Base-by-base conservation (phyloP, 2,888 invertebrate species). In the Lissonota sp. region DNA sequence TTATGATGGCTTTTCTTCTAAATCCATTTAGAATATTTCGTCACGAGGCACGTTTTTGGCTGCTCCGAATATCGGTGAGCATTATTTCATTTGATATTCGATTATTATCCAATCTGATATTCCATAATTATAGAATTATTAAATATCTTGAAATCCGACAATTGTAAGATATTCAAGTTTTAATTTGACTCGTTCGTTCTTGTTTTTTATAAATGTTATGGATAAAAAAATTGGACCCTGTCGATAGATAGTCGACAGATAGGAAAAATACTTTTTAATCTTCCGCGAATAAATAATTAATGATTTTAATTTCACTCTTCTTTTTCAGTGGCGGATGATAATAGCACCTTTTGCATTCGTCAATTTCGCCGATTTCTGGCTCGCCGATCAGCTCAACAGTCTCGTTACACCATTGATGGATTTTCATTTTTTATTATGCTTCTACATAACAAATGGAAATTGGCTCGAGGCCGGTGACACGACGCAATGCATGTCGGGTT, bases 361-460 rank as follows among this genome's bases (percentile, higher is more conserved):
- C 6, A 95, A 97, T 57, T 99, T 99, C 91, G 98, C 99, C 37
- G 99, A 99, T 93, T 99, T 99, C 95, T 99, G 99, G 99, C 95
- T 99, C 92, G 99, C 98, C 5, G 99, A 99, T 94, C 99, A 99
- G 92, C 94, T 99, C 90, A 99, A 99, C 93, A 99, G 99, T 72
- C 94, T 99, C 84, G 96, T 95, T 0, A 96, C 96, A 0, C 97
- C 98, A 4, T 95, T 99, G 84, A 93, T 98, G 10, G 99, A 99
- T 93, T 96, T 99, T 90, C 98, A 99, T 89, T 99, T 97, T 92
- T 95, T 99, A 83, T 92, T 97, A 40, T 99, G 99, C 88, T 99
- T 98, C 93, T 99, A 99, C 90, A 94, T 96, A 3, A 96, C 95
- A 0, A 97, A 96, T 85, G 95, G 95, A 4, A 95, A 96, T 90